These are phyloP conservation scores for Huso huso DNA, from an alignment of 2,797 vertebrate species.

Conservation along the genomic window DNA sequence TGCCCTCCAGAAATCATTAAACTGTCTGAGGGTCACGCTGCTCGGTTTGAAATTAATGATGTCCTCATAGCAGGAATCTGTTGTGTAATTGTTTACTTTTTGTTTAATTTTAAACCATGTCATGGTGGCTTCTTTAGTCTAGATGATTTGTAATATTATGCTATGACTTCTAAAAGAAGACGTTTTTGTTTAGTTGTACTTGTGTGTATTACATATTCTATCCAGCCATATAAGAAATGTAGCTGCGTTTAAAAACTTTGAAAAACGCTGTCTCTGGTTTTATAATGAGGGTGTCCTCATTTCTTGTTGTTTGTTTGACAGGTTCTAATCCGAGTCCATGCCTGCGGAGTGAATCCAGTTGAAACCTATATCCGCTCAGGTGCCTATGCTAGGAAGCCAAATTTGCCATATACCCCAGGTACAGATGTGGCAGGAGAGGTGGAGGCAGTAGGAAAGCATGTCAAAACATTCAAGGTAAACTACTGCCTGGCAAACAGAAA, in stretches of 20 bases:
- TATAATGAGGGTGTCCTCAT: neutral
- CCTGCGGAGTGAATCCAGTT: slow-evolving; percentile 86
- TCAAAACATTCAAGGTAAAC: slow-evolving; percentile 68
- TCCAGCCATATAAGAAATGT: neutral
- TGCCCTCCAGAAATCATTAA: no score
- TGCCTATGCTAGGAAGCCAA: slow-evolving; percentile 49
- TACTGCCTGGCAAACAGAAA: no score
- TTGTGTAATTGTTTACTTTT: no score
- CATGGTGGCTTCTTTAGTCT: no score
- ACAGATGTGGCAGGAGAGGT: slow-evolving; percentile 74
- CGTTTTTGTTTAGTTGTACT: no score
- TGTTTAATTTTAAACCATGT: no score
- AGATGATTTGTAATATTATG: no score
- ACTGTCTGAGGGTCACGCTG: no score
- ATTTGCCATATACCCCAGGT: slow-evolving; percentile 80
- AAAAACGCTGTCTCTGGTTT: neutral
- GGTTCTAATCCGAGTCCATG: slow-evolving; percentile 79
- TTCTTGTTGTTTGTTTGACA: slow-evolving; percentile 29
- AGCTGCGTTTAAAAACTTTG: neutral
- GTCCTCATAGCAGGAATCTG: no score
- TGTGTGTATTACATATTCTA: neutral
- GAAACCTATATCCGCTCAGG: slow-evolving; percentile 87
- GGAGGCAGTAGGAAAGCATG: slow-evolving; percentile 62
- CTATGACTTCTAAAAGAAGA: no score
- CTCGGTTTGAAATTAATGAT: no score